These are phyloP conservation scores for Hypsopygia costalis DNA, from an alignment of 2,888 invertebrate genomes.

Conservation along the genomic window DNA sequence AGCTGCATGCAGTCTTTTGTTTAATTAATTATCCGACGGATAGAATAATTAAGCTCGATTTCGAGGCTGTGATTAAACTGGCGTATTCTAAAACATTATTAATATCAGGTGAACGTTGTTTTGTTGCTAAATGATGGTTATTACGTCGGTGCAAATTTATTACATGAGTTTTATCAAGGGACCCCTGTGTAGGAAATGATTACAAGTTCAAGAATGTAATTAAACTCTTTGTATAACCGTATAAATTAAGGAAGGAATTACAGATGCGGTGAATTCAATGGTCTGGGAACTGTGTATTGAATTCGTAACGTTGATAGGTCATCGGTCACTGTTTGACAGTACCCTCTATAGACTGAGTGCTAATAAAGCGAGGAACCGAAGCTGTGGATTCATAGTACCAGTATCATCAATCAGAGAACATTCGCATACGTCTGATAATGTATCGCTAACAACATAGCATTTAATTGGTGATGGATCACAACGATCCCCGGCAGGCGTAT, in stretches of 20 bases:
- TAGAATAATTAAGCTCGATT: constrained; percentile 68
- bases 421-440: constrained; percentile 65
- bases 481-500: constrained; percentile 44
- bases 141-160: constrained; percentile 51
- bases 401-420: constrained; percentile 67
- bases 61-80: constrained; percentile 56
- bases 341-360: constrained; percentile 45
- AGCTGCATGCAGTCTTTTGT: constrained; percentile 61
- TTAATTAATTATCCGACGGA: constrained; percentile 71
- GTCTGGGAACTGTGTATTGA: background rate
- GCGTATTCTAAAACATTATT: constrained; percentile 52
- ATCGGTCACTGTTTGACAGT: constrained; percentile 62
- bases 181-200: constrained; percentile 31
- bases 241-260: constrained; percentile 18
- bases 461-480: constrained; percentile 77
- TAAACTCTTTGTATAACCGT: constrained; percentile 23
- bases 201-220: constrained; percentile 35
- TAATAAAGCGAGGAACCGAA: constrained; percentile 41
- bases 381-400: constrained; percentile 53
- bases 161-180: constrained; percentile 38
- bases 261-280: constrained; percentile 36
- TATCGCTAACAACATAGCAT: constrained; percentile 67
- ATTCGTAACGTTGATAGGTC: constrained; percentile 24
- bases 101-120: constrained; percentile 58
- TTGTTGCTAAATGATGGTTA: constrained; percentile 50